Base-by-base conservation (phyloP, 2,888 invertebrate species). In the Sinopyrophorus schimmeli region DNA sequence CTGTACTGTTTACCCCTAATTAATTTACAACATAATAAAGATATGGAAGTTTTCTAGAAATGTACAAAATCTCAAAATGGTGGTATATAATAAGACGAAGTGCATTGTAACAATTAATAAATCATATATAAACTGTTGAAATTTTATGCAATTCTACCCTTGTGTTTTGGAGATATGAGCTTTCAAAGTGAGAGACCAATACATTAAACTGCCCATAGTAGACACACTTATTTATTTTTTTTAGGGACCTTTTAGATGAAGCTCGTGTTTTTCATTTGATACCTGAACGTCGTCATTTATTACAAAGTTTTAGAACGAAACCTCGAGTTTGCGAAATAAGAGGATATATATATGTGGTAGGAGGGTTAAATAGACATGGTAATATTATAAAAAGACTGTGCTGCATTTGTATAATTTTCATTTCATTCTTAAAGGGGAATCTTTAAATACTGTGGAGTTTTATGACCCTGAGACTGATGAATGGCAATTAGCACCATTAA, bases 261-360 rank as follows among this genome's bases (percentile, higher is more conserved):
- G 92, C 92, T 1, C 81, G 88, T 68, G 91, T 92, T 66, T 93
- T 87, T 70, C 89, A 92, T 70, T 74, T 92, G 47, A 86, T 93
- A 78, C 93, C 92, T 1, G 91, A 92, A 69, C 75, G 92, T 53
- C 76, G 91, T 4, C 80, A 83, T n/a, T 68, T 88, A 27, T 73
- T 91, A 53, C 87, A 87, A 65, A 86, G 86, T 51, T 89, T 87
- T 69, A 80, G 86, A 59, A 87, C 86, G 1, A 78, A 86, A 47
- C 87, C 88, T 5, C 78, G 92, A 15, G 83, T 84, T 58, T 87
- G 87, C 60, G 85, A 85, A 67, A 79, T 87, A 11, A 82, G 84
- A 57, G 92, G 92, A 0, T 83, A 87, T 62, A 89, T 92, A 53
- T 92, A 87, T 71, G 92, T 90, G 30, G 89, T 92, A 23, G 92